A percentile compares a stretch with the other conserved stretches of the same genome.
phyloP scores from a whole-genome alignment of 2,113 vertebrate species.

The Ictidomys tridecemlineatus region DNA sequence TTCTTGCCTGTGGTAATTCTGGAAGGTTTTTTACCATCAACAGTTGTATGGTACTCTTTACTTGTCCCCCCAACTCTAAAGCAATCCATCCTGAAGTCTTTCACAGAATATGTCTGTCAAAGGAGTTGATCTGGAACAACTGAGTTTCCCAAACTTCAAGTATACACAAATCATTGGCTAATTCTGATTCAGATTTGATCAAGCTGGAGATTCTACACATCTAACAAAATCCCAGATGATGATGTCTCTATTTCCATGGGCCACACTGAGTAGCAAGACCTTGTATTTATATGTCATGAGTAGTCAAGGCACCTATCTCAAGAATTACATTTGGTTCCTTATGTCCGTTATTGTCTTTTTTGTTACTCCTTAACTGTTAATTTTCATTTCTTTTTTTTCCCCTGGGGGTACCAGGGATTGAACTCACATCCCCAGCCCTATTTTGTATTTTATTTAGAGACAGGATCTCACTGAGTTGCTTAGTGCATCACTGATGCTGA shows the following conservation, averaged over 20 bases:
- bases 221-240: neutral
- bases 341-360: neutral
- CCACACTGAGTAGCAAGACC: neutral
- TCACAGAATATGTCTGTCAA: neutral
- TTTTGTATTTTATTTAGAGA: no score
- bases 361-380: neutral
- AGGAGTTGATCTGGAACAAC: neutral
- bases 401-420: no score
- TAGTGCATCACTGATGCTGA: no score
- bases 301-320: neutral
- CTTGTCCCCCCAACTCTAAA: neutral
- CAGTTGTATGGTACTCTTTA: neutral
- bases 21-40: neutral
- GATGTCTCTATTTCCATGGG: neutral
- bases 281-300: neutral
- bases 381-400: no score
- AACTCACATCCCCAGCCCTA: no score
- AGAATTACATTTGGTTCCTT: neutral
- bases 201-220: neutral
- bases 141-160: neutral
- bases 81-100: neutral
- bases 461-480: no score
- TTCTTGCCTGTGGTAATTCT: conserved; percentile 21
- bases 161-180: neutral
- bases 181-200: neutral